Evolutionary conservation across 2,888 invertebrate genomes (phyloP).

Genomic region (Atethmia centrago): DNA sequence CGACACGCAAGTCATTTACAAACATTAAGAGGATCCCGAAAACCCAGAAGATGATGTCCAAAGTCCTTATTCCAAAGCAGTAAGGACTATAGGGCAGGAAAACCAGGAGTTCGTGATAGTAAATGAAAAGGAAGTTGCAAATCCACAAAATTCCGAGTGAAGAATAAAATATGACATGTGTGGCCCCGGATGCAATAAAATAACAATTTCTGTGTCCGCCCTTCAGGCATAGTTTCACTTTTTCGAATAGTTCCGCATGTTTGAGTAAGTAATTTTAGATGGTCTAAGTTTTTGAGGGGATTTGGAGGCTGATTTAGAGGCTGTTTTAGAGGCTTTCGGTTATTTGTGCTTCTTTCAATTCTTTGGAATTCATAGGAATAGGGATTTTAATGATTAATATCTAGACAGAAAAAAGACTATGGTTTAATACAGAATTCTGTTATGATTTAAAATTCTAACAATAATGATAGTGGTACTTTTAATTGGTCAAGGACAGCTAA

Average conservation of each 20-base stretch:
- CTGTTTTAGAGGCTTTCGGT: neutral
- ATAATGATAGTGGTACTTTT: neutral
- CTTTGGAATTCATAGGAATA: neutral
- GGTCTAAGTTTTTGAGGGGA: slow-evolving; percentile 29
- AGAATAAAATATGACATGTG: slow-evolving; percentile 89
- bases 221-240: slow-evolving; percentile 83
- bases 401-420: neutral
- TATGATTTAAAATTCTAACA: neutral
- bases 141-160: slow-evolving; percentile 67
- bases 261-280: slow-evolving; percentile 66
- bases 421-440: neutral
- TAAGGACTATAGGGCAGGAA: slow-evolving; percentile 61
- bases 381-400: neutral
- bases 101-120: slow-evolving; percentile 47
- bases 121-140: slow-evolving; percentile 63
- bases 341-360: neutral
- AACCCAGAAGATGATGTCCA: slow-evolving; percentile 43
- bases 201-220: slow-evolving; percentile 87
- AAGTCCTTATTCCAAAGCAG: slow-evolving; percentile 54
- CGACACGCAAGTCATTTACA: slow-evolving; percentile 76
- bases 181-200: slow-evolving; percentile 87
- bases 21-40: slow-evolving; percentile 61
- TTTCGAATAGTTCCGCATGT: slow-evolving; percentile 63
- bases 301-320: neutral
- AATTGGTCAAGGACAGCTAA: no score